phyloP scores from a whole-genome alignment of 2,113 vertebrate genomes.

The Cardinalis cardinalis region DNA sequence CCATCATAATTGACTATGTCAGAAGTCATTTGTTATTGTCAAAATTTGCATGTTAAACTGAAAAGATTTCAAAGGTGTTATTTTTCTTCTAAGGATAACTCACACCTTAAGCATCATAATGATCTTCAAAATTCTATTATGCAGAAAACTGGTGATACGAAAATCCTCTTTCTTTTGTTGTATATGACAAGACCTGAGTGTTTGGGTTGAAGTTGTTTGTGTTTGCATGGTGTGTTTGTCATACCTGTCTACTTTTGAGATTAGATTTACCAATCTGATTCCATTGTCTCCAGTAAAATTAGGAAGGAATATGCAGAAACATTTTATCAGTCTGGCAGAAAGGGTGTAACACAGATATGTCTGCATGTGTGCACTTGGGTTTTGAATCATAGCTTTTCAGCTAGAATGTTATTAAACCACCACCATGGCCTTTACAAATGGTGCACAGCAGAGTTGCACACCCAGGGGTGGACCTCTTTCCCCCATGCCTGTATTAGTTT shows the following conservation, averaged over 20 bases:
- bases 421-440: background rate
- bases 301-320: background rate
- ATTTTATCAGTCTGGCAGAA: background rate
- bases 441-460: background rate
- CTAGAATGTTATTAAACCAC: background rate
- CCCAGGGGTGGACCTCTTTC: rapidly evolving
- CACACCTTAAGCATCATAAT: background rate
- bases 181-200: background rate
- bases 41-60: background rate
- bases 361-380: background rate
- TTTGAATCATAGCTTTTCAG: background rate
- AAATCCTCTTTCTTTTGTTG: background rate
- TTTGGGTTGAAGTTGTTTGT: background rate
- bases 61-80: background rate
- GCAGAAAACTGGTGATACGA: background rate
- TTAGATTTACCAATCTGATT: background rate
- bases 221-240: background rate
- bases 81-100: background rate
- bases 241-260: background rate
- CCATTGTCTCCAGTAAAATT: background rate
- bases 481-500: background rate
- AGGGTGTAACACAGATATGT: background rate
- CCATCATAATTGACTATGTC: background rate
- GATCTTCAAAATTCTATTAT: background rate
- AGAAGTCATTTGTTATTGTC: background rate